Evolutionary conservation across 64 coral and sea anemone species (phyloP).

Genomic region (Acropora tenuis): DNA sequence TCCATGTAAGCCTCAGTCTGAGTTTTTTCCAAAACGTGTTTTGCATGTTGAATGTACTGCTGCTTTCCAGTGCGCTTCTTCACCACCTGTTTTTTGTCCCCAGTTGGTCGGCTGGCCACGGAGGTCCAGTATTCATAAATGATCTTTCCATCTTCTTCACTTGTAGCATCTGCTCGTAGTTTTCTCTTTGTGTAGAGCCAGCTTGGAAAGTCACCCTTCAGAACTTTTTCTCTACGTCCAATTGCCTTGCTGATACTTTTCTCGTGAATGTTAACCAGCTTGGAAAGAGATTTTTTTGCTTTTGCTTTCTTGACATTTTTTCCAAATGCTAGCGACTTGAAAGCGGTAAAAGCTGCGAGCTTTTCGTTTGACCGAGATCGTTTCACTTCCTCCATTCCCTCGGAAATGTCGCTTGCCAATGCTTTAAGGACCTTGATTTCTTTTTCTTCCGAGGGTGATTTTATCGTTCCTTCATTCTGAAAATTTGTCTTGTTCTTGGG

Average conservation of each 20-base stretch:
- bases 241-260: constrained; percentile 41
- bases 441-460: constrained; percentile 44
- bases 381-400: constrained; percentile 35
- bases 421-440: constrained; percentile 29
- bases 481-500: constrained; percentile 59
- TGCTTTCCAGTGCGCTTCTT: constrained; percentile 13
- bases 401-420: not conserved
- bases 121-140: constrained; percentile 54
- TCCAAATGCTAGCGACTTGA: constrained; percentile 33
- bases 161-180: constrained; percentile 12
- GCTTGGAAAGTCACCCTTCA: constrained; percentile 41
- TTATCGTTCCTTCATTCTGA: constrained; percentile 9
- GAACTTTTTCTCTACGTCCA: not conserved
- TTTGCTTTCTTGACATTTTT: constrained; percentile 27
- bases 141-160: constrained; percentile 13
- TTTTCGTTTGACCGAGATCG: constrained; percentile 42
- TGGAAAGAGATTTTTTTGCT: constrained; percentile 45
- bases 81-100: constrained; percentile 8
- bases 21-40: constrained; percentile 45
- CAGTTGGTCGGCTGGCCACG: constrained; percentile 53
- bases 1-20: constrained; percentile 36
- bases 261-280: constrained; percentile 12
- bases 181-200: constrained; percentile 47
- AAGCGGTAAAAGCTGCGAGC: not conserved
- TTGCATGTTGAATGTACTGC: constrained; percentile 26